phyloP scores from a whole-genome alignment of 2,113 vertebrate species.

The Anas platyrhynchos region DNA sequence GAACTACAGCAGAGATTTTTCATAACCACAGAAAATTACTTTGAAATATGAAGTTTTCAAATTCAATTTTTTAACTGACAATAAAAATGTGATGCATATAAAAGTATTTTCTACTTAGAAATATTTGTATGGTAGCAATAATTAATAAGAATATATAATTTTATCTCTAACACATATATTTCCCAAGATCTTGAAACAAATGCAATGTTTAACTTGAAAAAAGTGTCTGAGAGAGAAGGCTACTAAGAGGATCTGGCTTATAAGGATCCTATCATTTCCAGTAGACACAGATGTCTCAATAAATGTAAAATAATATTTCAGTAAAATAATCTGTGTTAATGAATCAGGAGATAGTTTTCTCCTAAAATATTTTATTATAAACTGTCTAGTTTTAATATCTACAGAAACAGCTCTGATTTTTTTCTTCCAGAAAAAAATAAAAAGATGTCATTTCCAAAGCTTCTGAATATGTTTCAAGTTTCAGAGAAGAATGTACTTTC shows the following conservation, averaged over 20 bases:
- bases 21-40: not conserved
- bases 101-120: not conserved
- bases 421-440: not conserved
- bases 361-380: not conserved
- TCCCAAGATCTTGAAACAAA: not conserved
- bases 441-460: not conserved
- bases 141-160: not conserved
- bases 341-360: not conserved
- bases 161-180: rapidly evolving
- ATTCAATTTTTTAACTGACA: not conserved
- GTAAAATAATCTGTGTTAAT: not conserved
- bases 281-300: not conserved
- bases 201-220: not conserved
- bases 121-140: not conserved
- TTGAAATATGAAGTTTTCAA: not conserved
- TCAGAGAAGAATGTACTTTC: not conserved
- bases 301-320: not conserved
- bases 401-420: not conserved
- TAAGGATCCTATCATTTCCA: rapidly evolving
- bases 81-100: not conserved
- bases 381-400: not conserved
- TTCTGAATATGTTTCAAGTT: not conserved
- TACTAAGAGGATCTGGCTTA: not conserved
- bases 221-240: not conserved
- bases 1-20: not conserved